Conservation (phyloP, 2,113 vertebrate genomes). For the Phalacrocorax carbo region DNA sequence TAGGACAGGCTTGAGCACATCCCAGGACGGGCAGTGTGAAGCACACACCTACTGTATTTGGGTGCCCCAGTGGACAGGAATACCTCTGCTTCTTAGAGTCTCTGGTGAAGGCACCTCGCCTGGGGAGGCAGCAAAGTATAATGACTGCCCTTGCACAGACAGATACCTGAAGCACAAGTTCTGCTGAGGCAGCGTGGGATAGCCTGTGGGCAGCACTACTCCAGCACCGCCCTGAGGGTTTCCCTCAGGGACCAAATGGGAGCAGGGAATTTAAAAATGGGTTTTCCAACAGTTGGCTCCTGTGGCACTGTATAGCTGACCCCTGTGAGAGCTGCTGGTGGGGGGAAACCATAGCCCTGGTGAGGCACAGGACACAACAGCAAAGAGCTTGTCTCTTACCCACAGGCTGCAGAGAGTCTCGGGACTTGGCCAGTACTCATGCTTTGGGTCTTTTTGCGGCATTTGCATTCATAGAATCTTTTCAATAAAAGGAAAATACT, state of each 20-base stretch:
- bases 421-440: accelerated
- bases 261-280: neutral
- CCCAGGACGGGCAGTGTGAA: neutral
- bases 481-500: neutral
- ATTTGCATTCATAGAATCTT: neutral
- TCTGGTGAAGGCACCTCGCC: neutral
- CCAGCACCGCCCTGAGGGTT: neutral
- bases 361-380: accelerated
- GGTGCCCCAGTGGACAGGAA: neutral
- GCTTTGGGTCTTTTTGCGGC: neutral
- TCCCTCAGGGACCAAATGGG: neutral
- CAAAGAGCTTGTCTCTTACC: neutral
- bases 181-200: neutral
- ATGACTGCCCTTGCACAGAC: neutral
- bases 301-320: neutral
- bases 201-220: no score
- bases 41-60: neutral
- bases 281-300: neutral
- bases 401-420: neutral
- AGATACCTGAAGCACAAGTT: neutral
- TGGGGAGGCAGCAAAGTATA: no score
- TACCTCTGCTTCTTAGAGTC: neutral
- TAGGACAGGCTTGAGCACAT: neutral
- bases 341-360: neutral
- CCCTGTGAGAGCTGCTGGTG: neutral